Conservation (phyloP, 1,140 invertebrate genomes). For the Drosophila orosa region DNA sequence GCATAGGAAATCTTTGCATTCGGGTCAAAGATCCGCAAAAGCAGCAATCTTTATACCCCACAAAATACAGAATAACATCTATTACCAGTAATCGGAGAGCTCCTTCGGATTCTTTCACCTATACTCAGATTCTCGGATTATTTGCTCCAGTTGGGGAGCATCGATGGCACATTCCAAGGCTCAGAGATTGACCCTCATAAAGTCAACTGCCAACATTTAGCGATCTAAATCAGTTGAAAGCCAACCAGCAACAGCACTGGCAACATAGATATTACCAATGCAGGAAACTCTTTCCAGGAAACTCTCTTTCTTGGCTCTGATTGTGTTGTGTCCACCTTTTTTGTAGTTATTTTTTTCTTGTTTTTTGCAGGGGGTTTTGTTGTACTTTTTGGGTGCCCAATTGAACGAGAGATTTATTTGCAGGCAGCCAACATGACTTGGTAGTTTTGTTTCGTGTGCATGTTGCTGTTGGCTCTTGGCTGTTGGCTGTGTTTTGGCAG, state of each 20-base stretch:
- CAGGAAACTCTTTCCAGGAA: conserved; percentile 81
- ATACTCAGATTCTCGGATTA: not conserved
- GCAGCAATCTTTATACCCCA: conserved; percentile 4
- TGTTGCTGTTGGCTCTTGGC: conserved; percentile 64
- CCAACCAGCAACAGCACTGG: conserved; percentile 18
- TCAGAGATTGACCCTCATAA: conserved; percentile 74
- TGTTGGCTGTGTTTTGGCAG: conserved; percentile 75
- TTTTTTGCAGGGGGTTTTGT: conserved; percentile 18
- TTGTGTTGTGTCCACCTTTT: conserved; percentile 75
- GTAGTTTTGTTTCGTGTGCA: conserved; percentile 80
- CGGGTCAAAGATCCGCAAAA: conserved; percentile 32
- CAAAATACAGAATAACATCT: conserved; percentile 21
- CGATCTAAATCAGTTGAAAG: conserved; percentile 68
- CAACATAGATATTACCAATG: conserved; percentile 75
- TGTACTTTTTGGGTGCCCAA: conserved; percentile 64
- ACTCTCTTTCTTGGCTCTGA: conserved; percentile 61
- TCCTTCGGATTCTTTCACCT: conserved; percentile 24
- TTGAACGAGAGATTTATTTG: conserved; percentile 75
- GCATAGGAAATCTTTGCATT: conserved; percentile 15
- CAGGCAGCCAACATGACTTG: conserved; percentile 77
- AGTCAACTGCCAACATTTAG: conserved; percentile 72
- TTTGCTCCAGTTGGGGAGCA: conserved; percentile 37
- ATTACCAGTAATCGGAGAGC: conserved; percentile 29
- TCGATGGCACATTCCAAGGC: conserved; percentile 34
- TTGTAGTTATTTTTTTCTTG: conserved; percentile 32